Evolutionary conservation across 2,888 invertebrate species (phyloP), one percentile per base, ranked within the genome.

Genomic region (Cinara cedri): DNA sequence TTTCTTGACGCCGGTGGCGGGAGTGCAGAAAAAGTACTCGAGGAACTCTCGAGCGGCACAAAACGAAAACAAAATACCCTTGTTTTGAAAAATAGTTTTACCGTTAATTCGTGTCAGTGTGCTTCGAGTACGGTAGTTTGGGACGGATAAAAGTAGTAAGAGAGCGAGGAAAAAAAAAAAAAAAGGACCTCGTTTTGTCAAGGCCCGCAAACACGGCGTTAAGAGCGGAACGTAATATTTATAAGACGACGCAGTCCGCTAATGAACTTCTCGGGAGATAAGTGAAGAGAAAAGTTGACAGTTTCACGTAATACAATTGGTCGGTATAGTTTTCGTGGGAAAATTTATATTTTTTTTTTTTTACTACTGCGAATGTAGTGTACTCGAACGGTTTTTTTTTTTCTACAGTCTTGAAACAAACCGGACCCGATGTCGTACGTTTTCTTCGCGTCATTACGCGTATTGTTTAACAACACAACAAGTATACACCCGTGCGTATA

Each of bases 51-150:
- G 10, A 65, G 65, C 26, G 14, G 44, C 19, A 46, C 46, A 54
- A 66, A 66, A 55, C 26, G 66, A 76, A 76, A 76, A 76, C 76
- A 66, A 66, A 76, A 76, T 76, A 55, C 46, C 55, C 76, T 76
- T 76, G 76, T 76, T 76, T 66, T 76, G 42, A 66, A 76, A n/a
- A 76, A 76, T 76, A 76, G 76, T 76, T 76, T 76, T 57, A 44
- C 46, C 26, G 76, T 66, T 76, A 76, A 76, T 76, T 76, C 76
- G 14, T 46, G 76, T 55, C 76, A 55, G 66, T 55, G 66, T 55
- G n/a, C 65, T 66, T 66, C 66, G 44, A 76, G 76, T 76, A 66
- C 44, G 65, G 76, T 55, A 76, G 76, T 76, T 76, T 76, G 74
- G 66, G n/a, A n/a, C 9, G 57, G 57, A 76, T 26, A 66, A 66